phyloP scores from a whole-genome alignment of 2,888 invertebrate species.

The Acheta domesticus region DNA sequence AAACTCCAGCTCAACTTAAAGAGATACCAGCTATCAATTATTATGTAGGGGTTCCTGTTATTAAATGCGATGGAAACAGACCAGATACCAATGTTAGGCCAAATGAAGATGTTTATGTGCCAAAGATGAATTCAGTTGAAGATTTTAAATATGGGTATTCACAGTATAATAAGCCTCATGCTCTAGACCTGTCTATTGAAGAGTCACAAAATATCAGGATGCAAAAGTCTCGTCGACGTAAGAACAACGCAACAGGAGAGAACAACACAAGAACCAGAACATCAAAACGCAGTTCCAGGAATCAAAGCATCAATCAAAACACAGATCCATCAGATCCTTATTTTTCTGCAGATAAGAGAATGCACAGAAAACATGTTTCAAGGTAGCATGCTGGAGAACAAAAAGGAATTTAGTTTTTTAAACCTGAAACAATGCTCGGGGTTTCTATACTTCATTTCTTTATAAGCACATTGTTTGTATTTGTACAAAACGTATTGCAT shows the following conservation, averaged over 20 bases:
- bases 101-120: neutral
- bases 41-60: neutral
- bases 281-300: neutral
- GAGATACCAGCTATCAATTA: conserved; percentile 43
- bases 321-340: neutral
- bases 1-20: conserved; percentile 47
- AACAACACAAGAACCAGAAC: neutral
- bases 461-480: neutral
- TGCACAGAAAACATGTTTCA: neutral
- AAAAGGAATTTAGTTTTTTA: neutral
- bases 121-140: neutral
- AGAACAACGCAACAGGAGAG: neutral
- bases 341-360: neutral
- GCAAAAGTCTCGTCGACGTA: neutral
- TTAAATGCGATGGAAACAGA: neutral
- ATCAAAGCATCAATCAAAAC: neutral
- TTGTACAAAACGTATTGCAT: neutral
- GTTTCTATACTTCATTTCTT: neutral
- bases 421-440: neutral
- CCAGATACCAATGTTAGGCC: neutral
- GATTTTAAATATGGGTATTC: neutral
- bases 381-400: conserved; percentile 4
- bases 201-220: neutral
- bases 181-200: conserved; percentile 20
- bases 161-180: conserved; percentile 12